Evolutionary conservation across 2,113 vertebrate genomes (phyloP).

Genomic region (Microtus montanus): DNA sequence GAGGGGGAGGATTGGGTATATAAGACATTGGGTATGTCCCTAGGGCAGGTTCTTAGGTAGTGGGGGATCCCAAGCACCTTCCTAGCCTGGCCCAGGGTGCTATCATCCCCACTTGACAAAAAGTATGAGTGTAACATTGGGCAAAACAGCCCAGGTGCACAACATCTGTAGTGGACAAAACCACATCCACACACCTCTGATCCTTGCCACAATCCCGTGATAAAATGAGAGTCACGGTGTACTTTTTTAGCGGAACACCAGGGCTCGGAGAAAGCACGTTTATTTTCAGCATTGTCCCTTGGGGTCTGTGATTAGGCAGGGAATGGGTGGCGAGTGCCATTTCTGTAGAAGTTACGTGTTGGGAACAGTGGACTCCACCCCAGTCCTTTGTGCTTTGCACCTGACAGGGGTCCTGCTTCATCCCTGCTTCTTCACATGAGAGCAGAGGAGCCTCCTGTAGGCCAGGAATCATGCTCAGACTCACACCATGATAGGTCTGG

Average conservation of each 20-base stretch:
- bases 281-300: not conserved
- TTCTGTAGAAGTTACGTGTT: too few species aligned
- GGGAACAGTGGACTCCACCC: not conserved
- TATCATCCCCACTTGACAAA: not conserved
- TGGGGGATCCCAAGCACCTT: not conserved
- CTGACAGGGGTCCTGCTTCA: not conserved
- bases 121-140: not conserved
- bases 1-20: not conserved
- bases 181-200: not conserved
- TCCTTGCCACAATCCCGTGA: not conserved
- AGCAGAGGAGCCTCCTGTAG: not conserved
- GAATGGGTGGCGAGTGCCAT: fast-evolving
- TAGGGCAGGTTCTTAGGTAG: not conserved
- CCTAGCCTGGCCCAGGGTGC: not conserved
- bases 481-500: not conserved
- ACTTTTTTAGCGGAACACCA: slow-evolving; percentile 21
- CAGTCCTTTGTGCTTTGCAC: not conserved
- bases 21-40: not conserved
- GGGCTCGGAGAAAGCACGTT: not conserved
- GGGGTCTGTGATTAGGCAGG: not conserved
- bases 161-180: not conserved
- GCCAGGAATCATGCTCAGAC: not conserved
- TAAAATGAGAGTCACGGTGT: not conserved
- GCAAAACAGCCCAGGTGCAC: not conserved
- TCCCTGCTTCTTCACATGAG: not conserved